These are phyloP conservation scores for Lepidurus arcticus DNA, from an alignment of 1,140 invertebrate species.

Conservation along the genomic window DNA sequence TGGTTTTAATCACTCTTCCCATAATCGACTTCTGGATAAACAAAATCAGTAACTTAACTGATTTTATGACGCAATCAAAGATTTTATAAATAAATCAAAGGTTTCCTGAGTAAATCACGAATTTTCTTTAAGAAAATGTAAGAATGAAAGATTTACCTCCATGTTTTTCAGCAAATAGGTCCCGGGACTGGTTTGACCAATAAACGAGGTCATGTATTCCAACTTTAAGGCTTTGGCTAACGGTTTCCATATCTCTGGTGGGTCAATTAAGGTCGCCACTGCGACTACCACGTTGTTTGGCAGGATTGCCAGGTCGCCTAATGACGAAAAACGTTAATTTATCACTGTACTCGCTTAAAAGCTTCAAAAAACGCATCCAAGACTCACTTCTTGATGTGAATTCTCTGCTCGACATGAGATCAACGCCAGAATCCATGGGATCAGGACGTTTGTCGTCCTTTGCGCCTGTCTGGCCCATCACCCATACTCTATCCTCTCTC, in stretches of 20 bases:
- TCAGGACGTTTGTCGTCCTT: not conserved
- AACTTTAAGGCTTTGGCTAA: not conserved
- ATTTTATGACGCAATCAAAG: too few relatives aligned
- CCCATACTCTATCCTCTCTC: not conserved
- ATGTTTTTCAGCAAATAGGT: constrained; percentile 28
- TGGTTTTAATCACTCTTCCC: too few relatives aligned
- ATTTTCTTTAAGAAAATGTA: not conserved
- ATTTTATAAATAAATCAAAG: too few relatives aligned
- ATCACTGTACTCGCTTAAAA: not conserved
- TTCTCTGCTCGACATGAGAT: constrained; percentile 33
- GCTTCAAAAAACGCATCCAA: not conserved
- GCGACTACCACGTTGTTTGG: not conserved
- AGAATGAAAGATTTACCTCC: constrained; percentile 25
- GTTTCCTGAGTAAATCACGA: too few relatives aligned
- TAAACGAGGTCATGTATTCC: constrained; percentile 6
- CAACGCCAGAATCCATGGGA: constrained; percentile 29
- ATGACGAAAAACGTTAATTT: not conserved
- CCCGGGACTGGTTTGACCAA: constrained; percentile 26
- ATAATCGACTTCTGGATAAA: too few relatives aligned
- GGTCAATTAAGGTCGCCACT: constrained; percentile 23
- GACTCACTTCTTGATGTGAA: constrained; percentile 20
- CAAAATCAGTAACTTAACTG: too few relatives aligned
- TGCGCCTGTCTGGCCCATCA: not conserved
- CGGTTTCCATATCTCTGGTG: constrained; percentile 14
- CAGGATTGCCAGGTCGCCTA: not conserved